Percentiles rank a stretch among this genome's conserved stretches.
These are phyloP conservation scores for Pheosia gnoma DNA, from an alignment of 2,888 invertebrate species.

Conservation along the genomic window DNA sequence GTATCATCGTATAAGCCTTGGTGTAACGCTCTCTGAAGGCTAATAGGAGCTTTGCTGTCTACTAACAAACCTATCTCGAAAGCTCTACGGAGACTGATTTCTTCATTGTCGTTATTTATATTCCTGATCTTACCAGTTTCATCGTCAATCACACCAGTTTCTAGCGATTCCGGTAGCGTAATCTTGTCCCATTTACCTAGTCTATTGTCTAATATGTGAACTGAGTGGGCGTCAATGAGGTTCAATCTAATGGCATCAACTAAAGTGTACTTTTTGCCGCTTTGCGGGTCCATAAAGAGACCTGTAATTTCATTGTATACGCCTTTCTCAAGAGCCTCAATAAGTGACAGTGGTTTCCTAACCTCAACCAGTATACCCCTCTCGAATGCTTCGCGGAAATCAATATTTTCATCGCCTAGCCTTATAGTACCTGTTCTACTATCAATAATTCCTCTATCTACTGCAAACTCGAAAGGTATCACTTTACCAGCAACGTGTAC, in stretches of 20 bases:
- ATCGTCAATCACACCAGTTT: conserved; percentile 89
- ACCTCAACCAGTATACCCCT: conserved; percentile 92
- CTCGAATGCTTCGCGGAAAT: conserved; percentile 94
- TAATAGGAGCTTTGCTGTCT: conserved; percentile 92
- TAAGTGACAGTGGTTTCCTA: conserved; percentile 90
- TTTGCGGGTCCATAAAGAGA: conserved; percentile 92
- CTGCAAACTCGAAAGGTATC: conserved; percentile 92
- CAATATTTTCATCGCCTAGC: conserved; percentile 86
- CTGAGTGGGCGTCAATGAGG: conserved; percentile 92
- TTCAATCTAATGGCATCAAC: conserved; percentile 92
- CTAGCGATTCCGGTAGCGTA: conserved; percentile 90
- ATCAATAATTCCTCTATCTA: conserved; percentile 90
- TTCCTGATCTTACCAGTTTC: conserved; percentile 88
- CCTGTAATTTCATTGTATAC: conserved; percentile 91
- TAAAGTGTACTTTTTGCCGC: conserved; percentile 90
- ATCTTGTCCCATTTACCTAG: conserved; percentile 91
- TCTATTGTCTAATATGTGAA: conserved; percentile 91
- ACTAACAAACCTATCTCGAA: conserved; percentile 91
- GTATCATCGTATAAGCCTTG: conserved; percentile 93
- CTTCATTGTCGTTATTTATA: conserved; percentile 86
- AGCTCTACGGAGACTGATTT: conserved; percentile 89
- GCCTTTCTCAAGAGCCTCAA: conserved; percentile 92
- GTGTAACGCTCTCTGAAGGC: conserved; percentile 92
- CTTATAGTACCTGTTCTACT: conserved; percentile 88
- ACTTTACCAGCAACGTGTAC: conserved; percentile 92